A percentile compares a stretch with the other conserved stretches of the same genome.
These are phyloP conservation scores for Busseola fusca DNA, from an alignment of 2,888 invertebrate genomes.

Conservation along the genomic window DNA sequence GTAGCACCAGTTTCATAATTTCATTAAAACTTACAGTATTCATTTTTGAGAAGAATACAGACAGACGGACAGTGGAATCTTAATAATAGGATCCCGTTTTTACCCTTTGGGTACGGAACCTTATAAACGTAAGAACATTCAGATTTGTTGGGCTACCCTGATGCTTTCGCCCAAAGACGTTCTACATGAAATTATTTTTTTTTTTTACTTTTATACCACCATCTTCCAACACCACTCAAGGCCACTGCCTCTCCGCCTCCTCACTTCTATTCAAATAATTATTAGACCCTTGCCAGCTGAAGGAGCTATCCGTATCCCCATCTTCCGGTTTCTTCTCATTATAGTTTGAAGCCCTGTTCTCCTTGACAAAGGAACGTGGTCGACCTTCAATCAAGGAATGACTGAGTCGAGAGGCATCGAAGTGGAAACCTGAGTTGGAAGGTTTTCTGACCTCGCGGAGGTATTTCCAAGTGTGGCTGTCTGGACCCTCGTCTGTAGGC, in stretches of 20 bases:
- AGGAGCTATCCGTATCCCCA: slow-evolving; percentile 85
- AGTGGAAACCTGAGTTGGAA: slow-evolving; percentile 83
- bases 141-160: accelerated
- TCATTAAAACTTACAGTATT: slow-evolving; percentile 27
- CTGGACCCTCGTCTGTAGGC: slow-evolving; percentile 68
- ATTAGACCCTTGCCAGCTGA: slow-evolving; percentile 83
- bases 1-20: slow-evolving; percentile 47
- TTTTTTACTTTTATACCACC: background rate
- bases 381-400: slow-evolving; percentile 71
- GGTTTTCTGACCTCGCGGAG: slow-evolving; percentile 83
- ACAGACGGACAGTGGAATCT: too few species aligned
- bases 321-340: slow-evolving; percentile 70
- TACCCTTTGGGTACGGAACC: too few species aligned
- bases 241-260: slow-evolving; percentile 58
- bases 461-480: slow-evolving; percentile 87
- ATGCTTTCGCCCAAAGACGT: background rate
- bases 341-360: slow-evolving; percentile 68
- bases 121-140: background rate
- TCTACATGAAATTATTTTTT: background rate
- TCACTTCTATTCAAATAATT: slow-evolving; percentile 67
- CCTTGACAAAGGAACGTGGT: slow-evolving; percentile 67
- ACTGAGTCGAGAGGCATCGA: slow-evolving; percentile 78
- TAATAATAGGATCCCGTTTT: too few species aligned
- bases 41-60: slow-evolving; percentile 7
- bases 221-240: slow-evolving; percentile 28